These are phyloP conservation scores for Callopanchax toddi DNA, from an alignment of 2,113 vertebrate genomes.

Conservation along the genomic window DNA sequence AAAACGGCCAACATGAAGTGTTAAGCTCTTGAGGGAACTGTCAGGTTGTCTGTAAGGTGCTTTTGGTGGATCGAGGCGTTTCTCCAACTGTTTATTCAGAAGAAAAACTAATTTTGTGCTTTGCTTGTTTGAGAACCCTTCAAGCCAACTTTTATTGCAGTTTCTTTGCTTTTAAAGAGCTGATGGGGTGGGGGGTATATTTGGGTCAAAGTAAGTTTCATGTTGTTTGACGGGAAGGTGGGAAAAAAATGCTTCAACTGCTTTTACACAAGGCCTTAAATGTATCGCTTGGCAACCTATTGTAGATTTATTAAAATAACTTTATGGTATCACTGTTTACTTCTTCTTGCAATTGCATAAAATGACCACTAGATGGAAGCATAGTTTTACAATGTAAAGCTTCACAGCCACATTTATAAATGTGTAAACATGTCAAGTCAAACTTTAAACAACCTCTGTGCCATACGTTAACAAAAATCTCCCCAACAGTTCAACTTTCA, in stretches of 20 bases:
- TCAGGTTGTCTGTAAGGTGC: constrained; percentile 25
- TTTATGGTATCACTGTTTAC: constrained; percentile 18
- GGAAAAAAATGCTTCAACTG: neutral
- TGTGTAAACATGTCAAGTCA: neutral
- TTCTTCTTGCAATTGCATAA: neutral
- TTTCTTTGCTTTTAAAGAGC: constrained; percentile 18
- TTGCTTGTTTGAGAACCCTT: constrained; percentile 24
- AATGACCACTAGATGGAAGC: constrained; percentile 42
- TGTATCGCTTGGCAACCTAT: constrained; percentile 49
- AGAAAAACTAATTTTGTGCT: constrained; percentile 10
- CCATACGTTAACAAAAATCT: too few relatives aligned
- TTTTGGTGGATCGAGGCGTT: constrained; percentile 18
- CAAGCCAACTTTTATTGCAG: constrained; percentile 34
- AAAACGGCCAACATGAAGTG: constrained; percentile 42
- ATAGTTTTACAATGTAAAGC: constrained; percentile 1
- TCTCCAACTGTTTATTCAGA: constrained; percentile 29
- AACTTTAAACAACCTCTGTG: too few relatives aligned
- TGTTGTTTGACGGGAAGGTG: neutral
- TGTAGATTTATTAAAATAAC: constrained; percentile 49
- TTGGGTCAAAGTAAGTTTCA: constrained; percentile 34
- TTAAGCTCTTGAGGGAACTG: constrained; percentile 21
- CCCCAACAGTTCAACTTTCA: too few relatives aligned
- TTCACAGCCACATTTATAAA: neutral
- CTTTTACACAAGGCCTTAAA: constrained; percentile 9
- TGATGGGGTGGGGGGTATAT: constrained; percentile 24